These are phyloP conservation scores for Volucella zonaria DNA, from an alignment of 2,888 invertebrate genomes.

Conservation along the genomic window DNA sequence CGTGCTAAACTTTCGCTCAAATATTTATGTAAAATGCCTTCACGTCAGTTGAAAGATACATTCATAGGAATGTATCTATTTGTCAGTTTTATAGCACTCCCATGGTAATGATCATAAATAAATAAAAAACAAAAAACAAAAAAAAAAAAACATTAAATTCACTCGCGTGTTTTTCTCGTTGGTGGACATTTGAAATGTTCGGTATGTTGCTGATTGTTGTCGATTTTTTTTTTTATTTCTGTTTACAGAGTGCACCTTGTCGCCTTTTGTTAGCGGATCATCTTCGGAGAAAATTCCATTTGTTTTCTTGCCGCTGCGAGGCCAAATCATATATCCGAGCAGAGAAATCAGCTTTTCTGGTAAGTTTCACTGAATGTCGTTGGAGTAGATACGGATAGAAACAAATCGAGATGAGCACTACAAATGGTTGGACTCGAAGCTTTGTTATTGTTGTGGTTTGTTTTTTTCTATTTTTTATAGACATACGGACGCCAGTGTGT, in stretches of 20 bases:
- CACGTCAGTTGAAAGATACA: not conserved
- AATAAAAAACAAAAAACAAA: too few species aligned
- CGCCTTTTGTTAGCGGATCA: constrained; percentile 89
- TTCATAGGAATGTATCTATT: constrained; percentile 55
- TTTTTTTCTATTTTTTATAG: constrained; percentile 81
- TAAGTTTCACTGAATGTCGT: constrained; percentile 76
- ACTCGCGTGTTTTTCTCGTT: constrained; percentile 40
- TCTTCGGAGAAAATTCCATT: constrained; percentile 92
- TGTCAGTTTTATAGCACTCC: constrained; percentile 57
- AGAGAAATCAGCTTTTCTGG: constrained; percentile 92
- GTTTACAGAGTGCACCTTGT: constrained; percentile 89
- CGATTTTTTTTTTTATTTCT: constrained; percentile 75
- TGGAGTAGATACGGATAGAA: constrained; percentile 35
- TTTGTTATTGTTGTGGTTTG: constrained; percentile 1
- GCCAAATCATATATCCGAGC: constrained; percentile 94
- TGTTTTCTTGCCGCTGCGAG: constrained; percentile 92
- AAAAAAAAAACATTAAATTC: constrained; percentile 10
- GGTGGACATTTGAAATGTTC: constrained; percentile 33
- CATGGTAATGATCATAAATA: constrained; percentile 60
- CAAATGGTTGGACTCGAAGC: constrained; percentile 39
- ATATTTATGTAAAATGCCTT: constrained; percentile 48
- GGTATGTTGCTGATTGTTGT: constrained; percentile 21
- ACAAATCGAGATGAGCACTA: constrained; percentile 17
- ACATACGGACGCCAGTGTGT: constrained; percentile 91
- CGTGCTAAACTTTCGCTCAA: constrained; percentile 60